Conservation (phyloP, 2,797 vertebrate species). For the Enteromius argenteus region DNA sequence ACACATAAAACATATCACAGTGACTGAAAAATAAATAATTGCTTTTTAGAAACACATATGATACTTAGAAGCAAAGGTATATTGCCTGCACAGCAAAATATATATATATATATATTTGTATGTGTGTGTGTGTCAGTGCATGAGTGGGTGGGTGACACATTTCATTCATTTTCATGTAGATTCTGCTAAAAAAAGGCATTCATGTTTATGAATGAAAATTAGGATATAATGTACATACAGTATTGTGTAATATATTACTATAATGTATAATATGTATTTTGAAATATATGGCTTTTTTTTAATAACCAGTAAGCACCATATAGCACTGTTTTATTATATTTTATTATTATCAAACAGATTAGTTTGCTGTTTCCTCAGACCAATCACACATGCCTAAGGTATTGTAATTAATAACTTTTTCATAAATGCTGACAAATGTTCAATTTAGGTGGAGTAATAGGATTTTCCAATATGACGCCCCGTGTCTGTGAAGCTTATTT, state of each 20-base stretch:
- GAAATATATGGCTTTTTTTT: not conserved
- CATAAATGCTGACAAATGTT: conserved; percentile 16
- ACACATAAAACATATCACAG: not conserved
- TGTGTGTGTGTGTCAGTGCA: not conserved
- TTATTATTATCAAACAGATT: not conserved
- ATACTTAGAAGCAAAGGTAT: not conserved
- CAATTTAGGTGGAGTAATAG: conserved; percentile 34
- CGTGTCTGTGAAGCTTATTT: not conserved
- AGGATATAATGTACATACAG: not conserved
- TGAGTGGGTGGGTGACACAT: not conserved
- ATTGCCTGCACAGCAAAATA: not conserved
- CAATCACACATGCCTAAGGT: not conserved
- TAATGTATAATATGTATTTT: not conserved
- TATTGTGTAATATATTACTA: not conserved
- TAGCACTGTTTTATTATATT: not conserved
- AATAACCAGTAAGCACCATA: not conserved
- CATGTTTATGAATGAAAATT: not conserved
- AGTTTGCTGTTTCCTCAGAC: not conserved
- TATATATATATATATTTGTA: too few relatives aligned
- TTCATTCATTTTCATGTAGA: not conserved
- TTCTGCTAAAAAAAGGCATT: not conserved
- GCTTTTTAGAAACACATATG: not conserved
- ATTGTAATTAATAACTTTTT: not conserved
- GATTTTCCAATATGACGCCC: conserved; percentile 28
- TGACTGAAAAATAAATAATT: not conserved